Conservation (phyloP, 2,113 vertebrate species). For the Benitochromis conjunctus region DNA sequence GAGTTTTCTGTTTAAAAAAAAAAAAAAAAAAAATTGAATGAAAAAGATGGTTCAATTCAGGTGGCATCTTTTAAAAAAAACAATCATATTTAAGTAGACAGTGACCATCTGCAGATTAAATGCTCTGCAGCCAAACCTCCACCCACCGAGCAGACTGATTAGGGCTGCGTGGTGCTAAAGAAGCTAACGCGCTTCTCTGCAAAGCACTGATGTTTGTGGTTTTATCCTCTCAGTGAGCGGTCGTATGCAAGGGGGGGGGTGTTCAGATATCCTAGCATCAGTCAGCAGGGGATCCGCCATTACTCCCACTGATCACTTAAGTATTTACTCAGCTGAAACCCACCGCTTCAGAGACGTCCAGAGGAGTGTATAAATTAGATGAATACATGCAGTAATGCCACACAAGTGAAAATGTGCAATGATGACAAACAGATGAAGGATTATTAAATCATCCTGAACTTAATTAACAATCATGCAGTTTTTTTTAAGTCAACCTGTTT, state of each 20-base stretch:
- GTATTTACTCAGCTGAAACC: neutral
- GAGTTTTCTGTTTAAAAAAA: too few relatives aligned
- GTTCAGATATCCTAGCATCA: slow-evolving; percentile 4
- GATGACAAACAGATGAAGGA: neutral
- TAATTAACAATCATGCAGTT: neutral
- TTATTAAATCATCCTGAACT: accelerated
- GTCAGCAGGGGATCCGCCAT: slow-evolving; percentile 23
- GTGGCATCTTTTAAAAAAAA: neutral
- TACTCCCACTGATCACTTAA: slow-evolving; percentile 16
- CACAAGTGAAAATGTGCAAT: neutral
- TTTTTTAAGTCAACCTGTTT: neutral
- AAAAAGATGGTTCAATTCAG: neutral
- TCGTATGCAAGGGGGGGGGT: neutral
- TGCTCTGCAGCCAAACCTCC: neutral
- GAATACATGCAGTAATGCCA: neutral
- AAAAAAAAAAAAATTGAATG: neutral
- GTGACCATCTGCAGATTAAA: neutral
- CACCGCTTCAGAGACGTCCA: neutral
- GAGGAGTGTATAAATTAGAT: neutral
- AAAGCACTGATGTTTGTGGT: neutral
- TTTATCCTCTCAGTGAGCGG: slow-evolving; percentile 29
- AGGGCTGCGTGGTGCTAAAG: neutral
- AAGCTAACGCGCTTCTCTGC: neutral
- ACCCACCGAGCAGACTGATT: neutral
- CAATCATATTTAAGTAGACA: neutral